A percentile compares a stretch with the other conserved stretches of the same genome.
phyloP scores from a whole-genome alignment of 2,113 vertebrate species.

The Hiodon tergisus region DNA sequence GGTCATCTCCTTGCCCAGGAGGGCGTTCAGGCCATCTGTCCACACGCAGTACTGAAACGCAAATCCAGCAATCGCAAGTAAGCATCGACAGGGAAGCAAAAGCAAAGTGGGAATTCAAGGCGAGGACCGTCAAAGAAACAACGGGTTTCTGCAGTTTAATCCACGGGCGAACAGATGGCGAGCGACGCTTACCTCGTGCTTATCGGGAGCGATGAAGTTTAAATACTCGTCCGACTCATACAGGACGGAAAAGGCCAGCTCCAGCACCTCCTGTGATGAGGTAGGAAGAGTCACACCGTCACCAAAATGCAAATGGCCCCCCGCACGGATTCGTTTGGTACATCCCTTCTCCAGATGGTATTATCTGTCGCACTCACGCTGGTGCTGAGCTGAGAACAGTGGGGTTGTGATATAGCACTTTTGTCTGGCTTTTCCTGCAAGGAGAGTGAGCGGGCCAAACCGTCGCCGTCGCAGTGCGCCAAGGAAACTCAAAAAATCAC shows the following conservation, averaged over 20 bases:
- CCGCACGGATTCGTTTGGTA: neutral
- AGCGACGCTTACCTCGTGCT: constrained; percentile 83
- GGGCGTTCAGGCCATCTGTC: constrained; percentile 93
- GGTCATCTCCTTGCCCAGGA: constrained; percentile 96
- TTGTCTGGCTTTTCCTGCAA: neutral
- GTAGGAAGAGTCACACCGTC: constrained; percentile 7
- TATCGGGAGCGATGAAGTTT: constrained; percentile 98
- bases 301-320: neutral
- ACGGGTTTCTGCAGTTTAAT: neutral
- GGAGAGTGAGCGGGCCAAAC: neutral
- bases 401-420: too few relatives aligned
- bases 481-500: neutral
- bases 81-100: neutral
- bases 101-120: neutral
- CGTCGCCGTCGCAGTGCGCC: neutral
- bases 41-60: constrained; percentile 87
- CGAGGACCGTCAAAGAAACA: neutral
- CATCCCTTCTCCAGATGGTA: constrained; percentile 5
- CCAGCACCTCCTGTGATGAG: constrained; percentile 83
- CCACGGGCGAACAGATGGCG: neutral
- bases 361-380: neutral
- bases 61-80: neutral
- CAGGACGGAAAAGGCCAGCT: constrained; percentile 95
- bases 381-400: neutral
- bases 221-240: constrained; percentile 95